A percentile compares a stretch with the other conserved stretches of the same genome.
These are phyloP conservation scores for Macrosoma leucophasiata DNA, from an alignment of 2,888 invertebrate genomes.

Conservation along the genomic window DNA sequence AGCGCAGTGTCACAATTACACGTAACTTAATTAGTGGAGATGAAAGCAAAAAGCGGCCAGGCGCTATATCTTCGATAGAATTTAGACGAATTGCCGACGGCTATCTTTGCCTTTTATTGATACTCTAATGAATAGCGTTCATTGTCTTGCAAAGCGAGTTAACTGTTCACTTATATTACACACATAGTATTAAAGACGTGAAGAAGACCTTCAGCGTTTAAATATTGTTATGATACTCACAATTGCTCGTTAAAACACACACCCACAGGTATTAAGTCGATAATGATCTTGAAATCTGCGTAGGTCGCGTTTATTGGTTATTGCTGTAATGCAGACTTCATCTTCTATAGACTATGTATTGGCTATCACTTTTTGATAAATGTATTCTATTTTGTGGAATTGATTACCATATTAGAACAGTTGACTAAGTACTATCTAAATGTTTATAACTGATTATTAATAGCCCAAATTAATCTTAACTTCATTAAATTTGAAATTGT, in stretches of 20 bases:
- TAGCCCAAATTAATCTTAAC: too few species aligned
- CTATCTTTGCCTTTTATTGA: slow-evolving; percentile 46
- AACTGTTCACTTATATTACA: slow-evolving; percentile 54
- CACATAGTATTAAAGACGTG: slow-evolving; percentile 37
- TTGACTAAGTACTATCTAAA: too few species aligned
- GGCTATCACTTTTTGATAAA: slow-evolving; percentile 6
- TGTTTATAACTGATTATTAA: too few species aligned
- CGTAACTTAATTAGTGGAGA: slow-evolving; percentile 51
- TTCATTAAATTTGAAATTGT: too few species aligned
- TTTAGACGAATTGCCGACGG: slow-evolving; percentile 42
- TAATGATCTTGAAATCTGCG: slow-evolving; percentile 67
- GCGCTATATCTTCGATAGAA: slow-evolving; percentile 41
- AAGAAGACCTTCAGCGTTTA: slow-evolving; percentile 38
- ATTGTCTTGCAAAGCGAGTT: slow-evolving; percentile 50
- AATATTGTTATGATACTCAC: slow-evolving; percentile 57
- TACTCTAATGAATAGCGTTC: slow-evolving; percentile 55
- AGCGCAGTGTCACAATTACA: slow-evolving; percentile 41
- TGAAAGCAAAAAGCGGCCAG: slow-evolving; percentile 43
- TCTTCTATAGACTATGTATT: too few species aligned
- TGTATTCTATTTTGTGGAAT: too few species aligned
- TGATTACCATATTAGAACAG: too few species aligned
- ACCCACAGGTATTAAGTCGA: slow-evolving; percentile 48
- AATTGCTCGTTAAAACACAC: slow-evolving; percentile 54
- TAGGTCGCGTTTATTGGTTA: slow-evolving; percentile 63
- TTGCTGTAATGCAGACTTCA: slow-evolving; percentile 13